Evolutionary conservation across 2,113 vertebrate genomes (phyloP), one percentile per base, ranked within the genome.

Genomic region (Spheniscus mendiculus): DNA sequence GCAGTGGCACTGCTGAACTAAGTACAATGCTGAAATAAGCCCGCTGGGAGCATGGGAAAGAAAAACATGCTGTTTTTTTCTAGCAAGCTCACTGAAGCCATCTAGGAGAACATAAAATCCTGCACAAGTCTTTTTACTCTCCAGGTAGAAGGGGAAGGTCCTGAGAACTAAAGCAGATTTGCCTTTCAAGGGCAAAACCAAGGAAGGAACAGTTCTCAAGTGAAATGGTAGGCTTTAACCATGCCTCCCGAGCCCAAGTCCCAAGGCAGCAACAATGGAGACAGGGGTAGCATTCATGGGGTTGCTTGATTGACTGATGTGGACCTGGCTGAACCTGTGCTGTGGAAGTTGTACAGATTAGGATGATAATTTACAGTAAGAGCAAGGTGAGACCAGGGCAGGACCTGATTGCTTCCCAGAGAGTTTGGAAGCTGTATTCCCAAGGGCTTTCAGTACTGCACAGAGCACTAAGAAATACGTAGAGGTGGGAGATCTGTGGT

Each of bases 161-260:
- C 38, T 36, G 47, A 29, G 38, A 65, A 32, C 55, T 83, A 34
- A 67, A 63, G 38, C 23, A 65, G 15, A 50, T 74, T 61, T n/a
- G 26, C 40, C 40, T 59, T 83, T 71, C 40, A 32, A 45, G 67
- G 38, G 36, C 56, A 83, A 66, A 66, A 45, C 5, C 15, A 34
- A 49, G 32, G 55, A 56, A 67, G 34, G 36, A 38, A 14, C 42
- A 34, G 47, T 62, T 82, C 52, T 66, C 3, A 8, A 59, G 50
- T 23, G 16, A 78, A 45, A n/a, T 20, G 30, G 26, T 10, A 17
- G 32, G 40, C 27, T 87, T 29, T 44, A 65, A 27, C 45, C 15
- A 0, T 42, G 18, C 25, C 23, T 47, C 26, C 45, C 1, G 0
- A 40, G 50, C 9, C 2, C 0, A 2, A 45, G 32, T 38, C 44